Evolutionary conservation across 2,797 vertebrate species (phyloP).

Genomic region (Chlorospingus semifuscus): DNA sequence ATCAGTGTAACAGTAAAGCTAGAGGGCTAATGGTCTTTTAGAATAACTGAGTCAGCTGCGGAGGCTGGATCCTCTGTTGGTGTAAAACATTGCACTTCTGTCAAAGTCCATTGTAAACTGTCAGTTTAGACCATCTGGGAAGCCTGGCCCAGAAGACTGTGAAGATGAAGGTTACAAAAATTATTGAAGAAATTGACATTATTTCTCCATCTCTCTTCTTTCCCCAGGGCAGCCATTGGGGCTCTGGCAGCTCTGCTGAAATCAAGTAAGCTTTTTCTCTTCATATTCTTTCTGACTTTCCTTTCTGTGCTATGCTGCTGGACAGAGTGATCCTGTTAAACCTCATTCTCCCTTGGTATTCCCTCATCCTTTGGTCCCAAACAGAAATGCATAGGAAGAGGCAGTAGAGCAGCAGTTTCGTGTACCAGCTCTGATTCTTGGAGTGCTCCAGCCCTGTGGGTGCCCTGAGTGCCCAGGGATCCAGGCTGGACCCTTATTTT

Average conservation of each 20-base stretch:
- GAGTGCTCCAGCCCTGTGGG: background rate
- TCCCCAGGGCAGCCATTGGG: conserved; percentile 83
- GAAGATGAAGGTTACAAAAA: conserved; percentile 59
- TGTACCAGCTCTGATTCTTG: background rate
- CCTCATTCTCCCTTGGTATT: background rate
- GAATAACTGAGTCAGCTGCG: conserved; percentile 17
- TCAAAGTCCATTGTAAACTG: conserved; percentile 1
- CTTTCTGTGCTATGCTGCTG: background rate
- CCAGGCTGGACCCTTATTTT: background rate
- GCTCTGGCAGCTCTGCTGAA: conserved; percentile 84
- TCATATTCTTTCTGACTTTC: background rate
- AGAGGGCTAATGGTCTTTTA: conserved; percentile 17
- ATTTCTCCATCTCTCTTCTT: conserved; percentile 63
- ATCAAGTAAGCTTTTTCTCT: conserved; percentile 85
- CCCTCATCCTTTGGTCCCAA: background rate
- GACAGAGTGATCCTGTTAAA: background rate
- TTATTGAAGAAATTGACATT: conserved; percentile 59
- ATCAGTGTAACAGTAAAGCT: conserved; percentile 37
- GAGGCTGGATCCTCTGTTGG: background rate
- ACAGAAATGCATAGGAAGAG: background rate
- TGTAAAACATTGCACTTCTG: background rate
- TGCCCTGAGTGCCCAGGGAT: background rate
- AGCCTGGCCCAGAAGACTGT: background rate
- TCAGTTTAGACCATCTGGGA: background rate
- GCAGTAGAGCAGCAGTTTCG: background rate